These are phyloP conservation scores for Eucera pruinosa DNA, from an alignment of 2,888 invertebrate genomes.

Conservation along the genomic window DNA sequence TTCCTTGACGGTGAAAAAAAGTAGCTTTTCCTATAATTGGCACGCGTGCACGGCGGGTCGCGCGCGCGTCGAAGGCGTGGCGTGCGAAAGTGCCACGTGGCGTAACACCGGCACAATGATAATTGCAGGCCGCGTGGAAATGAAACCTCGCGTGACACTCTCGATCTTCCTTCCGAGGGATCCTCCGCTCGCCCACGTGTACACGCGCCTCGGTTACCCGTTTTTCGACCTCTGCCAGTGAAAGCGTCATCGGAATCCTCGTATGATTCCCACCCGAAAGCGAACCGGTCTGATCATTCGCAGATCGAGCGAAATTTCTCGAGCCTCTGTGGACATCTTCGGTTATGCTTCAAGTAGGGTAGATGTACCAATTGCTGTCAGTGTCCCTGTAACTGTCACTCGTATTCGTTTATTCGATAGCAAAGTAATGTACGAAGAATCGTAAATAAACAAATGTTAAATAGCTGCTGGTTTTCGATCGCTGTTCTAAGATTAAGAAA, in stretches of 20 bases:
- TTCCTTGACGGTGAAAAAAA: conserved; percentile 49
- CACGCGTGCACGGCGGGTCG: conserved; percentile 42
- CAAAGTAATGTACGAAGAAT: no score
- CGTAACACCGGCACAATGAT: conserved; percentile 59
- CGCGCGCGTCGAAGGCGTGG: conserved; percentile 54
- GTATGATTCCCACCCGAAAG: conserved; percentile 7
- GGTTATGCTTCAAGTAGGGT: no score
- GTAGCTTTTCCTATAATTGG: conserved; percentile 60
- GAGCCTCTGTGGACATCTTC: not conserved
- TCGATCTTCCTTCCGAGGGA: conserved; percentile 43
- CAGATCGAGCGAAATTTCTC: conserved; percentile 14
- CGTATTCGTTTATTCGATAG: no score
- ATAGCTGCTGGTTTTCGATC: no score
- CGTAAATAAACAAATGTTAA: no score
- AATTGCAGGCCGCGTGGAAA: conserved; percentile 55
- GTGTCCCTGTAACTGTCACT: no score
- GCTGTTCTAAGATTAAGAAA: no score
- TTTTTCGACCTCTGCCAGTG: conserved; percentile 41
- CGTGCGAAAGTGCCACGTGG: conserved; percentile 62
- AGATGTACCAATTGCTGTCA: no score
- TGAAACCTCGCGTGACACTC: conserved; percentile 51
- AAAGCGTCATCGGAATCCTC: conserved; percentile 33
- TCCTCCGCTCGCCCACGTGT: conserved; percentile 28
- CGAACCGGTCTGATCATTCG: conserved; percentile 25
- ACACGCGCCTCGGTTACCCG: conserved; percentile 22